Conservation (phyloP, 2,888 invertebrate species). For the Dryobota labecula region DNA sequence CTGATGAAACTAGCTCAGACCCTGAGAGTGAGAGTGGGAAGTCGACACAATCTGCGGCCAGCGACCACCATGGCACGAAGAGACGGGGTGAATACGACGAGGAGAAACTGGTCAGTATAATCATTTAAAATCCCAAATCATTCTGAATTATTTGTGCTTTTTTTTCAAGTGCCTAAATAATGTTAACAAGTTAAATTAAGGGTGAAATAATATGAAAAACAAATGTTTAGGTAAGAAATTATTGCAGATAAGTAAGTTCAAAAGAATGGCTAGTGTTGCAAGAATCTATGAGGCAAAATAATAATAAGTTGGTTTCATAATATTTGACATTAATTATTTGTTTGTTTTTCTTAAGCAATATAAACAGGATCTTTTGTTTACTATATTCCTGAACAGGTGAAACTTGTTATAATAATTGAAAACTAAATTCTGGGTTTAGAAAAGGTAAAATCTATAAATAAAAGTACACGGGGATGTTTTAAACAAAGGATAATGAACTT, state of each 20-base stretch:
- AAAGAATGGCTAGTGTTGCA: conserved; percentile 19
- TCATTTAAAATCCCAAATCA: background rate
- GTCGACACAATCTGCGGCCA: conserved; percentile 79
- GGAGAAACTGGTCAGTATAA: conserved; percentile 85
- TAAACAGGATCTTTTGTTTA: background rate
- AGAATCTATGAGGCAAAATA: background rate
- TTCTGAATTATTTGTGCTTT: too few species aligned
- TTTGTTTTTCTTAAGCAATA: background rate
- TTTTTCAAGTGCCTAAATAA: background rate
- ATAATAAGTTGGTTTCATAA: background rate
- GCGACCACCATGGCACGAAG: conserved; percentile 81
- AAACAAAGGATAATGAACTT: too few species aligned
- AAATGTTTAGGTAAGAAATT: background rate
- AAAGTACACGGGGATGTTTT: too few species aligned
- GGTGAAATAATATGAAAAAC: background rate
- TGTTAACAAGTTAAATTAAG: background rate
- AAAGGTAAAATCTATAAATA: background rate
- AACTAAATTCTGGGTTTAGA: too few species aligned
- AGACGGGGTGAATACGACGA: conserved; percentile 82
- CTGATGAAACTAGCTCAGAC: conserved; percentile 75
- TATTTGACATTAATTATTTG: background rate
- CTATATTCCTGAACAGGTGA: background rate
- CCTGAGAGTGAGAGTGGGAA: conserved; percentile 85
- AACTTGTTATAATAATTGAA: background rate
- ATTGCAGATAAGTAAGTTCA: background rate